phyloP scores from a whole-genome alignment of 2,888 invertebrate species.

The Nymphalis c-album region DNA sequence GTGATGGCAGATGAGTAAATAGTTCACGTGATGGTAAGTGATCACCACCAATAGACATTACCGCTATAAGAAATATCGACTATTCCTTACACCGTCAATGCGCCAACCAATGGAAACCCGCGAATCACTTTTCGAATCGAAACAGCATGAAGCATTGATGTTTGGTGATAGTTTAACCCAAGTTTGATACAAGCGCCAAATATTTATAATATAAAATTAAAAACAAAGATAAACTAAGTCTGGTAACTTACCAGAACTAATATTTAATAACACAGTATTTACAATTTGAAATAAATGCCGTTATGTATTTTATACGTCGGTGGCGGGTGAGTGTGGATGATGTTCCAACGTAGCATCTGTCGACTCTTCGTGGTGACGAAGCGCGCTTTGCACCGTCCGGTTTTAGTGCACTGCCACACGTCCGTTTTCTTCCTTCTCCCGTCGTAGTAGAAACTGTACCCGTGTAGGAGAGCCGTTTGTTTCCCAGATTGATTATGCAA shows the following conservation, averaged over 20 bases:
- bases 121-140: too few relatives aligned
- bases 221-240: too few relatives aligned
- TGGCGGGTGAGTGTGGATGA: slow-evolving; percentile 32
- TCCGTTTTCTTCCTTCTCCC: slow-evolving; percentile 27
- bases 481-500: slow-evolving; percentile 29
- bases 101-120: too few relatives aligned
- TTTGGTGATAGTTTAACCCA: too few relatives aligned
- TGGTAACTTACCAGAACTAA: neutral
- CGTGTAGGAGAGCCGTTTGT: slow-evolving; percentile 26
- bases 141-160: too few relatives aligned
- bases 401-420: slow-evolving; percentile 38
- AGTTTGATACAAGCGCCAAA: too few relatives aligned
- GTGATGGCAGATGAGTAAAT: too few relatives aligned
- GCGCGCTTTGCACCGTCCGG: slow-evolving; percentile 26
- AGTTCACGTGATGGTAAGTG: too few relatives aligned
- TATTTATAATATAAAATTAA: too few relatives aligned
- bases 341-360: slow-evolving; percentile 22
- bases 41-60: too few relatives aligned
- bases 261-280: slow-evolving; percentile 17
- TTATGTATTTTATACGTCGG: slow-evolving; percentile 30
- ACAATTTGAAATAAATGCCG: slow-evolving; percentile 39
- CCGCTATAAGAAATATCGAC: too few relatives aligned
- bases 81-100: too few relatives aligned
- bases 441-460: slow-evolving; percentile 38
- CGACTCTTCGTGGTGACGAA: slow-evolving; percentile 32